Percentiles rank a stretch among this genome's conserved stretches.
These are phyloP conservation scores for Trachemys scripta DNA, from an alignment of 2,113 vertebrate genomes.

Conservation along the genomic window DNA sequence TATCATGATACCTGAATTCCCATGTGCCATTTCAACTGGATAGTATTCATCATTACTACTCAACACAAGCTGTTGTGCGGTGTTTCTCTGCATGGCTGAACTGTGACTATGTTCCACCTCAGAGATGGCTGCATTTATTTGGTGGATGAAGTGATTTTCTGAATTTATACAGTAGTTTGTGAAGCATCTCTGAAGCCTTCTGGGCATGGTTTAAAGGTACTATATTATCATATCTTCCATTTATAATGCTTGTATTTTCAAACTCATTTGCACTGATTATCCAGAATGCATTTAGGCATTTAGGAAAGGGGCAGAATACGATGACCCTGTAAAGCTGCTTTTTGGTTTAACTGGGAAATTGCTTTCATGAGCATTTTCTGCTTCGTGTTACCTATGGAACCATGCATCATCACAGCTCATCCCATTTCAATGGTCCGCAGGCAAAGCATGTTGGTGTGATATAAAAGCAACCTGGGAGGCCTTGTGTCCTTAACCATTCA, in stretches of 20 bases:
- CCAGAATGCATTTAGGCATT: neutral
- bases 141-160: slow-evolving; percentile 46
- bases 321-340: neutral
- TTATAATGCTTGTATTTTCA: neutral
- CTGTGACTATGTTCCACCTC: neutral
- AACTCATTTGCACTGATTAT: fast-evolving
- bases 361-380: slow-evolving; percentile 26
- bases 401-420: neutral
- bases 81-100: slow-evolving; percentile 32
- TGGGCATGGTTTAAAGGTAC: neutral
- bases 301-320: slow-evolving; percentile 2
- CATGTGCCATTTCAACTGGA: slow-evolving; percentile 59
- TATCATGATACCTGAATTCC: slow-evolving; percentile 57
- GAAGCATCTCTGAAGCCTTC: neutral
- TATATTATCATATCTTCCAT: neutral
- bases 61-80: neutral
- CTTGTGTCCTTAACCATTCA: fast-evolving
- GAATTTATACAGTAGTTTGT: neutral
- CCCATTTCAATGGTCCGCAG: slow-evolving; percentile 27
- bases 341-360: neutral
- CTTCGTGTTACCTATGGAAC: slow-evolving; percentile 16
- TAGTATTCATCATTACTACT: slow-evolving; percentile 32
- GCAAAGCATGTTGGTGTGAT: neutral
- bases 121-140: slow-evolving; percentile 23
- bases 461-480: neutral